Conservation (phyloP, 2,888 invertebrate genomes). For the Dromius quadrimaculatus region DNA sequence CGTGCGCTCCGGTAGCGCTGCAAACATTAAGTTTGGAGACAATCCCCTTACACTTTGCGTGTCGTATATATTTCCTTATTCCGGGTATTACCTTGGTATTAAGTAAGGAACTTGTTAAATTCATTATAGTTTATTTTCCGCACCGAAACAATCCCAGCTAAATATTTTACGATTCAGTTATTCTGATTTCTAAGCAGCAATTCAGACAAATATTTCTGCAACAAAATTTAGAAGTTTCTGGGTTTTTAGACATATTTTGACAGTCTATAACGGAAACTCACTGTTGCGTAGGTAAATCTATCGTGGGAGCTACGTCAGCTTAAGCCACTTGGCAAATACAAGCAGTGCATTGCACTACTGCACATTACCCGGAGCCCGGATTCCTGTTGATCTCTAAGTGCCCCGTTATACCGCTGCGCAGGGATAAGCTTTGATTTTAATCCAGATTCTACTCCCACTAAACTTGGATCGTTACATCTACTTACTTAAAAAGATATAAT, state of each 20-base stretch:
- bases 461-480: too few relatives aligned
- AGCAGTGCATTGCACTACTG: conserved; percentile 55
- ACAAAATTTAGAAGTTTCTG: not conserved
- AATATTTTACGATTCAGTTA: conserved; percentile 6
- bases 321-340: conserved; percentile 63
- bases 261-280: too few relatives aligned
- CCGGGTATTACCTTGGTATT: conserved; percentile 36
- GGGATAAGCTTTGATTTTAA: not conserved
- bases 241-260: too few relatives aligned
- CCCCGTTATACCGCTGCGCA: conserved; percentile 14
- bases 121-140: conserved; percentile 41
- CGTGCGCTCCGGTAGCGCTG: conserved; percentile 28
- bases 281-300: conserved; percentile 58
- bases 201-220: too few relatives aligned
- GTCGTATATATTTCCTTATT: conserved; percentile 49
- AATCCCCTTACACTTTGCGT: conserved; percentile 38
- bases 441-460: conserved; percentile 1
- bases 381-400: conserved; percentile 5
- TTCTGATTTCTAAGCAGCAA: conserved; percentile 8
- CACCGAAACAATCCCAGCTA: conserved; percentile 5
- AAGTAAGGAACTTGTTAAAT: conserved; percentile 41
- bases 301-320: conserved; percentile 64
- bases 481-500: too few relatives aligned
- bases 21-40: conserved; percentile 23
- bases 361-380: too few relatives aligned